These are phyloP conservation scores for fruit fly (Drosophila melanogaster) DNA, from an alignment of 1,140 invertebrate genomes.

Conservation along the genomic window Release_6_plus_ISO1_MT NT_033777.3:30291001-30291500, in stretches of 20 bases:
- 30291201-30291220: neutral
- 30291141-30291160: neutral
- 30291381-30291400: slow-evolving; percentile 36
- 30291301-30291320: slow-evolving; percentile 46
- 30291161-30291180: slow-evolving; percentile 1
- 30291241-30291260: slow-evolving; percentile 75
- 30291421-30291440: slow-evolving; percentile 25
- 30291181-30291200: neutral
- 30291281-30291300: slow-evolving; percentile 33
- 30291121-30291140: neutral
- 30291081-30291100: neutral
- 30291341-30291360: slow-evolving; percentile 38
- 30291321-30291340: slow-evolving; percentile 33
- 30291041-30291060: slow-evolving; percentile 5
- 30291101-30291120: neutral
- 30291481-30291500: neutral
- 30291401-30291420: too few relatives aligned
- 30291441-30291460: slow-evolving; percentile 82
- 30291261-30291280: slow-evolving; percentile 74
- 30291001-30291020: slow-evolving; percentile 13
- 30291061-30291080: neutral
- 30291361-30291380: too few relatives aligned
- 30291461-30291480: slow-evolving; percentile 34
- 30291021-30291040: neutral
- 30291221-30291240: slow-evolving; percentile 50